Conservation (phyloP, 1,140 invertebrate genomes). For the Aplysia californica region DNA sequence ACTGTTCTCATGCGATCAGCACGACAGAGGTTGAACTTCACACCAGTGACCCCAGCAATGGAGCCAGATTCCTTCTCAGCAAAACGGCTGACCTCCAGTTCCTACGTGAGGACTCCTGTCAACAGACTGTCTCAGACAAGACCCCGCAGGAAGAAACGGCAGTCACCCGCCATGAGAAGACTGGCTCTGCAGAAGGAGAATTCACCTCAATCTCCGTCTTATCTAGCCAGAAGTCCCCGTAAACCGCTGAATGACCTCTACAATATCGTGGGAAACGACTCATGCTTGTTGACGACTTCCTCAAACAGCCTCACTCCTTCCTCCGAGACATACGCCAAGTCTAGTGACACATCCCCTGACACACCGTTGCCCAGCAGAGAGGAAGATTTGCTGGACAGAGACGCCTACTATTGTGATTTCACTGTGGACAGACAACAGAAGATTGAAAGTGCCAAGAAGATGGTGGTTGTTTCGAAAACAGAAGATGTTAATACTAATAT, state of each 20-base stretch:
- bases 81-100: too few relatives aligned
- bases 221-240: neutral
- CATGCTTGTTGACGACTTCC: constrained; percentile 35
- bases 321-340: constrained; percentile 47
- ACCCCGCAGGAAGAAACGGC: neutral
- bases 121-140: too few relatives aligned
- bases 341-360: constrained; percentile 44
- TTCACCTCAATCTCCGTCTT: neutral
- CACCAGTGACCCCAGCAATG: too few relatives aligned
- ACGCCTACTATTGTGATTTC: constrained; percentile 56
- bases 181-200: constrained; percentile 2
- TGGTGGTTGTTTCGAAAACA: too few relatives aligned
- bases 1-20: neutral
- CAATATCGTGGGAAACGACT: neutral
- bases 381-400: constrained; percentile 53
- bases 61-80: too few relatives aligned
- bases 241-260: neutral
- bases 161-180: neutral
- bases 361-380: constrained; percentile 21
- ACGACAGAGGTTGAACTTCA: neutral
- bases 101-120: too few relatives aligned
- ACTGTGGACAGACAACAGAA: constrained; percentile 55
- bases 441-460: too few relatives aligned
- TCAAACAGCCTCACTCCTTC: constrained; percentile 37
- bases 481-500: too few relatives aligned